Evolutionary conservation across 2,797 vertebrate genomes (phyloP).

Genomic region (Podargus strigoides): DNA sequence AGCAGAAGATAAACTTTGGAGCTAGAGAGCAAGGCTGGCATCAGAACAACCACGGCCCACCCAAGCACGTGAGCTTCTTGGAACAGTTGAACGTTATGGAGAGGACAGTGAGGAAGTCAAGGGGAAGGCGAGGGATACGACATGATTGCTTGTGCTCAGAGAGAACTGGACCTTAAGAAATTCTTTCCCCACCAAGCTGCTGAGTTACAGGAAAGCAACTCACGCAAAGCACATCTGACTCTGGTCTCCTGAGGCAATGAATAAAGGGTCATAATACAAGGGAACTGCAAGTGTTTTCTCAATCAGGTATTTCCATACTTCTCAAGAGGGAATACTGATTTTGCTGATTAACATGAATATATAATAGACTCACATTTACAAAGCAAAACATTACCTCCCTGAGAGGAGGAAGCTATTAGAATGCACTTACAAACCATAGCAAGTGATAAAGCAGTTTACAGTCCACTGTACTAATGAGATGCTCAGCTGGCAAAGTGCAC

Average conservation of each 20-base stretch:
- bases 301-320: neutral
- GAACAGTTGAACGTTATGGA: neutral
- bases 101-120: neutral
- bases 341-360: neutral
- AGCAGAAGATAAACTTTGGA: neutral
- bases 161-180: neutral
- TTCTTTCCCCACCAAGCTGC: neutral
- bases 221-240: neutral
- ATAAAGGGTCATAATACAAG: neutral
- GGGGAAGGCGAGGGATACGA: neutral
- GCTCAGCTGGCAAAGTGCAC: neutral
- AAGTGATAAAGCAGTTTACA: slow-evolving; percentile 17
- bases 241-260: neutral
- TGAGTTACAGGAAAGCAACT: neutral
- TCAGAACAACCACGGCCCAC: too few species aligned
- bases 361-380: neutral
- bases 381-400: slow-evolving; percentile 33
- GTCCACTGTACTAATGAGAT: slow-evolving; percentile 13
- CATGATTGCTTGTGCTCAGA: too few species aligned
- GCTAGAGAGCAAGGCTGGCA: neutral
- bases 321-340: neutral
- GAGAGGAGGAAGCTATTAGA: neutral
- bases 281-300: neutral
- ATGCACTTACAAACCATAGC: neutral
- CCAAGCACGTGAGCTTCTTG: neutral